phyloP scores from a whole-genome alignment of 2,888 invertebrate species.

The Lithosia quadra region DNA sequence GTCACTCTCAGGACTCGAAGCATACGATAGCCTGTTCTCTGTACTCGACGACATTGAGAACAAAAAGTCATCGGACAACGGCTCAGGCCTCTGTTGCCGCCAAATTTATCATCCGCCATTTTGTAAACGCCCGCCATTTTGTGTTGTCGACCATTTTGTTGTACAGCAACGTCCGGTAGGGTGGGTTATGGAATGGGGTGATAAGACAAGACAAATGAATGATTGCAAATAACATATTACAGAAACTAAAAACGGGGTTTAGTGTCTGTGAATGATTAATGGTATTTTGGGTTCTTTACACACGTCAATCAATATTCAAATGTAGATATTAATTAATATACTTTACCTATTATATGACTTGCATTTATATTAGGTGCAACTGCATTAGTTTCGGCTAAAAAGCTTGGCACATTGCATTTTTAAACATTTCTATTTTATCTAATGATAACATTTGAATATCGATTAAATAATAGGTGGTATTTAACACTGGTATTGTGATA shows the following conservation, averaged over 20 bases:
- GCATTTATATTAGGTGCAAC: neutral
- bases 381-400: neutral
- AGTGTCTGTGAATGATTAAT: conserved; percentile 82
- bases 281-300: conserved; percentile 62
- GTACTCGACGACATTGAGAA: conserved; percentile 97
- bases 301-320: conserved; percentile 74
- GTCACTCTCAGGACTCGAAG: conserved; percentile 98
- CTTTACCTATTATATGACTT: no score
- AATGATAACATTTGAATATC: conserved; percentile 58
- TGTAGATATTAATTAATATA: neutral
- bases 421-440: neutral
- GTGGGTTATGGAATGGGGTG: conserved; percentile 86
- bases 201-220: conserved; percentile 86
- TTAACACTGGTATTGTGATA: conserved; percentile 70
- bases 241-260: conserved; percentile 76
- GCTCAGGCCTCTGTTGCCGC: conserved; percentile 94
- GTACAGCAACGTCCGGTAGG: conserved; percentile 74
- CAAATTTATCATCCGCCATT: conserved; percentile 58
- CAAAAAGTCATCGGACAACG: conserved; percentile 98
- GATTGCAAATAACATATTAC: conserved; percentile 79
- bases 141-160: conserved; percentile 60
- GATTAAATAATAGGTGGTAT: conserved; percentile 65
- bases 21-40: conserved; percentile 95
- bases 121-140: conserved; percentile 62
- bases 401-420: neutral